These are phyloP conservation scores for Tympanoctomys barrerae DNA, from an alignment of 2,797 vertebrate species.

Conservation along the genomic window DNA sequence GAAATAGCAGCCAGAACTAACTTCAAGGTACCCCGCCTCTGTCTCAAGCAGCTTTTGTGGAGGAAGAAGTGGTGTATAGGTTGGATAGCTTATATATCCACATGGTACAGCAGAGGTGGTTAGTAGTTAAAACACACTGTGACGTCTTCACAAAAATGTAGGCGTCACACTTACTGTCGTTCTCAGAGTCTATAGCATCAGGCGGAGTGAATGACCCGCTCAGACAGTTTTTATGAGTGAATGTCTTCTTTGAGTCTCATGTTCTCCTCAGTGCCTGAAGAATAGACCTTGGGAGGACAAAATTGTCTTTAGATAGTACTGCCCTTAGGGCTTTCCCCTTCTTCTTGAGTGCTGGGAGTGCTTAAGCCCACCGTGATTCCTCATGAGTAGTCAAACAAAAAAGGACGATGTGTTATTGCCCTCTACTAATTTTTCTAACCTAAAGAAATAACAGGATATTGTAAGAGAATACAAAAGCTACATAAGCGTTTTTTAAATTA, in stretches of 20 bases:
- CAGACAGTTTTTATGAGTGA: not conserved
- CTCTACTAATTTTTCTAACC: slow-evolving; percentile 49
- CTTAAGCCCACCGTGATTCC: not conserved
- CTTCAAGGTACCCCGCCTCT: not conserved
- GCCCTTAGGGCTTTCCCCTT: not conserved
- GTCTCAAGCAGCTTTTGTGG: slow-evolving; percentile 4
- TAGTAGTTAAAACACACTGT: not conserved
- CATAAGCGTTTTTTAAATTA: slow-evolving; percentile 14
- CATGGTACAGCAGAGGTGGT: not conserved
- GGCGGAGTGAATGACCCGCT: not conserved
- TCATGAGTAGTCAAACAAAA: not conserved
- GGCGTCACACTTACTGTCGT: not conserved
- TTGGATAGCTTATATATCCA: not conserved
- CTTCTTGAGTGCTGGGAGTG: not conserved
- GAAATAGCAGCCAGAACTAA: not conserved
- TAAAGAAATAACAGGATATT: slow-evolving; percentile 50
- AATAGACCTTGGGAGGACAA: not conserved
- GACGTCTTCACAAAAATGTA: not conserved
- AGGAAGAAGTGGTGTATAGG: slow-evolving; percentile 25
- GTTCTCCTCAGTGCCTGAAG: not conserved
- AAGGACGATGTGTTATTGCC: not conserved
- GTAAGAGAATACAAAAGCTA: slow-evolving; percentile 12
- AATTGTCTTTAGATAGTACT: not conserved
- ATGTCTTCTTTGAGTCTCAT: not conserved
- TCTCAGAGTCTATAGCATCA: not conserved